phyloP scores from a whole-genome alignment of 1,140 invertebrate species.

The Papilio helenus region DNA sequence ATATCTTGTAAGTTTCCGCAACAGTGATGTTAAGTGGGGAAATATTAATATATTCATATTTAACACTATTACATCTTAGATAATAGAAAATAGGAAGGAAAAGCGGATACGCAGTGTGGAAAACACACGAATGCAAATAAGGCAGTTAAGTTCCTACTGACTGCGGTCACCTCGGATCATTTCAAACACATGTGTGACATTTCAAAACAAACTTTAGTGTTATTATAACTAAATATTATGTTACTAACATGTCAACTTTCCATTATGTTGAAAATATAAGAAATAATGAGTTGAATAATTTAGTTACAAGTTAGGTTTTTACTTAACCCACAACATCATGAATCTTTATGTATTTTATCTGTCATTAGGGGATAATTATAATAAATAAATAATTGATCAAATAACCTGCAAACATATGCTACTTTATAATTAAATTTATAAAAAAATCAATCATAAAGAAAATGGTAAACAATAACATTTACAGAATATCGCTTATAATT shows the following conservation, averaged over 20 bases:
- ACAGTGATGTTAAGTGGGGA: background rate
- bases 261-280: background rate
- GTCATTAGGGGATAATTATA: too few relatives aligned
- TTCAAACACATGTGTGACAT: background rate
- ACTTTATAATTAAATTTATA: too few relatives aligned
- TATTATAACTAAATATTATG: background rate
- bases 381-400: too few relatives aligned
- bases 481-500: background rate
- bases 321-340: too few relatives aligned
- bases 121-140: constrained; percentile 58
- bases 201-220: background rate
- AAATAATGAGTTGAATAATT: background rate
- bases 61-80: background rate
- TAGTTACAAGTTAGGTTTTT: background rate
- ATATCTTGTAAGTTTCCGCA: background rate
- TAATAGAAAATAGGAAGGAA: constrained; percentile 68
- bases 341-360: too few relatives aligned
- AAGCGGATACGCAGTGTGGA: constrained; percentile 48
- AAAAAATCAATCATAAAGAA: background rate
- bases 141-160: constrained; percentile 26
- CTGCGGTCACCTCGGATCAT: background rate
- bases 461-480: background rate
- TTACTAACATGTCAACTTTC: background rate
- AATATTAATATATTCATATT: background rate
- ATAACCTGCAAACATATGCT: too few relatives aligned